Conservation (phyloP, 2,888 invertebrate species). For the Periphyllus acericola region DNA sequence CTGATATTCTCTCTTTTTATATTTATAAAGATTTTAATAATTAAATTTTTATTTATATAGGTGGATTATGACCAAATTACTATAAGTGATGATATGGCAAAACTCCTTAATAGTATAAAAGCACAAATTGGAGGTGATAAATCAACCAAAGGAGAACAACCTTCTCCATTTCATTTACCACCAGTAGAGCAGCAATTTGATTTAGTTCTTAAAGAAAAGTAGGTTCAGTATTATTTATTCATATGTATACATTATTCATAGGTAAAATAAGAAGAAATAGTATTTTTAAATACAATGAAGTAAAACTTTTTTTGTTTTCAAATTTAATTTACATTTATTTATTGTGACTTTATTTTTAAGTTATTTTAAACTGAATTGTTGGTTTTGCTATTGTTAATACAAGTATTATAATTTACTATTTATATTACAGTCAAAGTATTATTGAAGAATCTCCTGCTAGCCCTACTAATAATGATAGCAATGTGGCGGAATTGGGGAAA, state of each 20-base stretch:
- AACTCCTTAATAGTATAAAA: conserved; percentile 53
- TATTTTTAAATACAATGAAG: too few species aligned
- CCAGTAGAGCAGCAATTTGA: conserved; percentile 34
- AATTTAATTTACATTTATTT: not conserved
- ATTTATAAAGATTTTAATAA: not conserved
- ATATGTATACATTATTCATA: too few species aligned
- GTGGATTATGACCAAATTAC: conserved; percentile 51
- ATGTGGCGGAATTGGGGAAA: conserved; percentile 44
- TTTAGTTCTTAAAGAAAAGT: conserved; percentile 46
- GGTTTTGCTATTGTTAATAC: not conserved
- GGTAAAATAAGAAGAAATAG: too few species aligned
- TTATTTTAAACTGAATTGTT: too few species aligned
- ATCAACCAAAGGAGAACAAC: conserved; percentile 24
- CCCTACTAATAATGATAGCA: conserved; percentile 68
- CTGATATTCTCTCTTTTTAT: too few species aligned
- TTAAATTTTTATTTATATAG: conserved; percentile 34
- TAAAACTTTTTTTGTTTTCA: not conserved
- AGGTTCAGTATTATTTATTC: not conserved
- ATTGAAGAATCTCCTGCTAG: conserved; percentile 60
- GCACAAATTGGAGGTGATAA: conserved; percentile 29
- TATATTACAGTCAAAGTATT: conserved; percentile 15
- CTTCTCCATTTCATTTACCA: conserved; percentile 52
- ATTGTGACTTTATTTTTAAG: too few species aligned
- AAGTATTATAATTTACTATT: not conserved
- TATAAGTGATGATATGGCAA: conserved; percentile 59